A percentile compares a stretch with the other conserved stretches of the same genome.
Conservation (phyloP, 2,797 vertebrate species). For the Fistularia commersonii region DNA sequence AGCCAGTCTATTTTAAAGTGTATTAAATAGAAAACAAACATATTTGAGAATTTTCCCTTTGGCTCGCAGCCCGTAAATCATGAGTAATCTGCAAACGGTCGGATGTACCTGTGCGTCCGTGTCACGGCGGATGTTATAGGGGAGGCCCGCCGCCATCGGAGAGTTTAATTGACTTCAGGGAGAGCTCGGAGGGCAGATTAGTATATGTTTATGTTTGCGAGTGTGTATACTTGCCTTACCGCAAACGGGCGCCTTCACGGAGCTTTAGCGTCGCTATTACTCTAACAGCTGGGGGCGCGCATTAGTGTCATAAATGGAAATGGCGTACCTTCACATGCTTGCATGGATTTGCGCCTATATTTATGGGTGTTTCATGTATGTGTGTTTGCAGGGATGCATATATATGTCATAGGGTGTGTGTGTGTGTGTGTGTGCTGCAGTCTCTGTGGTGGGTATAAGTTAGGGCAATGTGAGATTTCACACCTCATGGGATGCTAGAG, state of each 20-base stretch:
- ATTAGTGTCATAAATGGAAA: constrained; percentile 47
- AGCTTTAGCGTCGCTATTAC: constrained; percentile 54
- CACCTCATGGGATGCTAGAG: constrained; percentile 27
- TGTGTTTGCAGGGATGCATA: too few species aligned
- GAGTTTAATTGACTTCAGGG: constrained; percentile 51
- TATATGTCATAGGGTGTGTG: too few species aligned
- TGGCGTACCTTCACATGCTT: constrained; percentile 33
- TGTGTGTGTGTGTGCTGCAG: constrained; percentile 1
- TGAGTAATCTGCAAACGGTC: constrained; percentile 5
- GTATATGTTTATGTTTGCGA: constrained; percentile 10
- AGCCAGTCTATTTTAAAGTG: too few species aligned
- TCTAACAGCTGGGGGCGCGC: constrained; percentile 47
- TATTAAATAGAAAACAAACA: too few species aligned
- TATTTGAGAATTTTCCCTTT: constrained; percentile 9
- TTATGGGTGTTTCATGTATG: too few species aligned
- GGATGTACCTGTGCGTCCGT: constrained; percentile 20
- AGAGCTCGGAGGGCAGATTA: constrained; percentile 26
- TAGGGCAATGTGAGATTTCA: constrained; percentile 36
- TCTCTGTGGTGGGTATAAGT: constrained; percentile 7
- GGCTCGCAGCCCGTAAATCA: too few species aligned
- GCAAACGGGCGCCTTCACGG: constrained; percentile 35
- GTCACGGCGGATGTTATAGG: constrained; percentile 25
- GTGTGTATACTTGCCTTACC: constrained; percentile 20
- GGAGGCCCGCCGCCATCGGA: constrained; percentile 28
- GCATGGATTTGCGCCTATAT: constrained; percentile 5